phyloP scores from a whole-genome alignment of 2,888 invertebrate genomes.

The Luperina testacea region DNA sequence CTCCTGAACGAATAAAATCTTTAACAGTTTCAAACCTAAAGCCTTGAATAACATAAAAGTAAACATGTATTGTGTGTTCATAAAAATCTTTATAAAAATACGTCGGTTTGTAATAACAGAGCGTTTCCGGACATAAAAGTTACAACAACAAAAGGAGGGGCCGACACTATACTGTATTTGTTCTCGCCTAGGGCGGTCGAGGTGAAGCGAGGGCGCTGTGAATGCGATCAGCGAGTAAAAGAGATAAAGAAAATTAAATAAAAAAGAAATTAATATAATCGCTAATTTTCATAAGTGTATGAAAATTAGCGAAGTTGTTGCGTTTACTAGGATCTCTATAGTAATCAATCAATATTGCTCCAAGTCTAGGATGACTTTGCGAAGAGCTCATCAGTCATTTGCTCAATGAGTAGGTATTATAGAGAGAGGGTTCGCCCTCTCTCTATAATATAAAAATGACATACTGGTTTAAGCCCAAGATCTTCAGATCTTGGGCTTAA shows the following conservation, averaged over 20 bases:
- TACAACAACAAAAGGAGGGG: conserved; percentile 72
- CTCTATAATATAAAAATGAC: too few species aligned
- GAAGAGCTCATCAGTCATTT: neutral
- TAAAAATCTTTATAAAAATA: conserved; percentile 68
- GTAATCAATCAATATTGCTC: neutral
- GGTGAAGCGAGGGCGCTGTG: conserved; percentile 30
- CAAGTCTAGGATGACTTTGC: neutral
- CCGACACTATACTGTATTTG: conserved; percentile 70
- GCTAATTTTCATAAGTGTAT: too few species aligned
- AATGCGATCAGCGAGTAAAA: conserved; percentile 36
- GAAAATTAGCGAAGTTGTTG: neutral
- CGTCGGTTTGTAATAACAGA: conserved; percentile 69
- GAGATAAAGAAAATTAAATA: neutral
- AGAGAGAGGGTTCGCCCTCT: too few species aligned
- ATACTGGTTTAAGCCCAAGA: too few species aligned
- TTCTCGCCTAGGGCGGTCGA: conserved; percentile 63
- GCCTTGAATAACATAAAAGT: conserved; percentile 30
- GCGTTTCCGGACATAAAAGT: conserved; percentile 70
- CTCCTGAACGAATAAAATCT: conserved; percentile 19
- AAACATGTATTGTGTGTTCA: conserved; percentile 47
- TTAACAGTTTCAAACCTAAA: conserved; percentile 30
- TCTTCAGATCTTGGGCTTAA: neutral
- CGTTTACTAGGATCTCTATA: neutral
- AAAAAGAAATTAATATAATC: too few species aligned
- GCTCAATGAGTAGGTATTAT: neutral